Evolutionary conservation across 2,113 vertebrate genomes (phyloP).

Genomic region (Dermatemys mawii): DNA sequence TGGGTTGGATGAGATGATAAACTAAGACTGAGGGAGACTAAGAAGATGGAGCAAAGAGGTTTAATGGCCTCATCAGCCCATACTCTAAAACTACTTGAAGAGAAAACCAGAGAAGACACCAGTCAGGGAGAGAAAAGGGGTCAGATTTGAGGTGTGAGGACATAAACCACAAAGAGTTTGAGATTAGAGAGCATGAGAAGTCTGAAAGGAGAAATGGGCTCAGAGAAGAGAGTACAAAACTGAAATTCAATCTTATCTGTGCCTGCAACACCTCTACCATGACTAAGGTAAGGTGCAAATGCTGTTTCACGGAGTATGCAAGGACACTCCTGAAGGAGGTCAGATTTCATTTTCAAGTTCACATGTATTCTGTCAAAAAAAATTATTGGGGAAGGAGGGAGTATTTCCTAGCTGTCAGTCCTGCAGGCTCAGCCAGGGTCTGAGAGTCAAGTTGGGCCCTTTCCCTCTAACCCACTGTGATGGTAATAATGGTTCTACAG

Average conservation of each 20-base stretch:
- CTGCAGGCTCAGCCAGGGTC: background rate
- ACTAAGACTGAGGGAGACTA: background rate
- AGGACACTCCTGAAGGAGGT: conserved; percentile 4
- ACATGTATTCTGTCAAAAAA: background rate
- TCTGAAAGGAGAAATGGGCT: background rate
- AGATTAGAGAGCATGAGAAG: conserved; percentile 7
- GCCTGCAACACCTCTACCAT: background rate
- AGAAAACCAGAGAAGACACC: background rate
- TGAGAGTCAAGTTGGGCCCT: background rate
- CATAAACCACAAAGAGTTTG: background rate
- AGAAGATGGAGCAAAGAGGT: background rate
- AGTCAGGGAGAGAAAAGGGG: background rate
- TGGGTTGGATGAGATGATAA: background rate
- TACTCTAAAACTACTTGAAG: background rate
- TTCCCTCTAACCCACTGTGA: background rate
- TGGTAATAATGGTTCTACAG: background rate
- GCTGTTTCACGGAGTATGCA: background rate
- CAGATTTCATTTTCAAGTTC: background rate
- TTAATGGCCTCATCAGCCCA: background rate
- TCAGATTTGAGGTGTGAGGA: background rate
- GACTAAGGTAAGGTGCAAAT: background rate
- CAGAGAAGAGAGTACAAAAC: background rate
- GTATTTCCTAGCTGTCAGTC: background rate
- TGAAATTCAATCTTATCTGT: conserved; percentile 4
- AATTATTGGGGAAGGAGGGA: background rate